These are phyloP conservation scores for Cydia amplana DNA, from an alignment of 1,140 invertebrate species.

Conservation along the genomic window DNA sequence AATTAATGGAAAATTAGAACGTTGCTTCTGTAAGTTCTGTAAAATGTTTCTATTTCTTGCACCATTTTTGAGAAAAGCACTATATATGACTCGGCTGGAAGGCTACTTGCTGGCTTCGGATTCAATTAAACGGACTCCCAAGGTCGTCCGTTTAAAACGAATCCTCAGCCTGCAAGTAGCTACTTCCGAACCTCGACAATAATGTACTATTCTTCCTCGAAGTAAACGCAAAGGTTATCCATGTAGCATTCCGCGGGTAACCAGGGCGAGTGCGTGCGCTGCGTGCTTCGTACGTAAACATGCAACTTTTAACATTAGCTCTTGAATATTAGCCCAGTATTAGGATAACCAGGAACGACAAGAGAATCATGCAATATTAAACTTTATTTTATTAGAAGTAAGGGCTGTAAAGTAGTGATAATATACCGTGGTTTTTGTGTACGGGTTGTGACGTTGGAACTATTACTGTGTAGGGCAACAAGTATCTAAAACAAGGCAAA, in stretches of 20 bases:
- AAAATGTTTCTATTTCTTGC: no score
- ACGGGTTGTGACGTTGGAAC: conserved; percentile 34
- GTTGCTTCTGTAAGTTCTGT: no score
- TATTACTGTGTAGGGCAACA: background rate
- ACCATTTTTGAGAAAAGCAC: no score
- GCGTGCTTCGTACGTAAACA: conserved; percentile 61
- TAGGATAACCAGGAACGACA: background rate
- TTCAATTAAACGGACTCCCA: no score
- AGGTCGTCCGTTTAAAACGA: no score
- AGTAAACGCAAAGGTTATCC: no score
- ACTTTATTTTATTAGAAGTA: background rate
- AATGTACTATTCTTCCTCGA: no score
- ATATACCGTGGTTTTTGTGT: background rate
- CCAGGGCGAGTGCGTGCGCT: conserved; percentile 38
- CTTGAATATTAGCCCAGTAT: background rate
- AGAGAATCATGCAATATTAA: background rate
- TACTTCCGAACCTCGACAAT: no score
- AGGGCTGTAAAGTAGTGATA: background rate
- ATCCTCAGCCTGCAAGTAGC: no score
- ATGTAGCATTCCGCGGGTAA: conserved; percentile 36
- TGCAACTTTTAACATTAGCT: conserved; percentile 47
- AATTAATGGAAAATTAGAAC: no score
- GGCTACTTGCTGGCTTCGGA: no score
- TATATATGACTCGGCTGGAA: no score
- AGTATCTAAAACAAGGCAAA: conserved; percentile 23